Conservation (phyloP, 1,140 invertebrate species). For the Melanaphis sacchari region DNA sequence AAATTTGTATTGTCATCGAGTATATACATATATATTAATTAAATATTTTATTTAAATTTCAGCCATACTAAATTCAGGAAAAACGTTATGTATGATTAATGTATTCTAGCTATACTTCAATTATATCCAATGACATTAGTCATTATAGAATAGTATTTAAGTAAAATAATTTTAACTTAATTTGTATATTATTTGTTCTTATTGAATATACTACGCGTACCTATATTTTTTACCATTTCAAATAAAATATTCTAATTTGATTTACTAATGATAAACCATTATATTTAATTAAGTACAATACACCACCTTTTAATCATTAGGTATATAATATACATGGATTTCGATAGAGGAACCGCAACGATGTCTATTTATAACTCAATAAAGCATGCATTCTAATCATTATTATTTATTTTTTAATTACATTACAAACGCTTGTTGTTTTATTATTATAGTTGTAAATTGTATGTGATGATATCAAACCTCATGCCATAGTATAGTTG, state of each 20-base stretch:
- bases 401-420: background rate
- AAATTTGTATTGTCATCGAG: background rate
- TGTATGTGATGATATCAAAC: background rate
- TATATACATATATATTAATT: background rate
- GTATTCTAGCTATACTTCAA: background rate
- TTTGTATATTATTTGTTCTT: background rate
- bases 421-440: background rate
- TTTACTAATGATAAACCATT: background rate
- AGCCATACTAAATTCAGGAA: background rate
- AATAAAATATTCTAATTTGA: background rate
- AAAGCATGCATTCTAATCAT: background rate
- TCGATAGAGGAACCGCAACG: too few species aligned
- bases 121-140: background rate
- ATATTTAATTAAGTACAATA: background rate
- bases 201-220: background rate
- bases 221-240: background rate
- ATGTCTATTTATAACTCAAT: background rate
- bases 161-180: background rate
- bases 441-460: background rate
- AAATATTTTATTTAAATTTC: background rate
- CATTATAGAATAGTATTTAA: background rate
- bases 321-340: too few species aligned
- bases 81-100: background rate
- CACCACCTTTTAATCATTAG: too few species aligned
- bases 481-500: too few species aligned